phyloP scores from a whole-genome alignment of 2,888 invertebrate genomes.

The Mystacides longicornis region DNA sequence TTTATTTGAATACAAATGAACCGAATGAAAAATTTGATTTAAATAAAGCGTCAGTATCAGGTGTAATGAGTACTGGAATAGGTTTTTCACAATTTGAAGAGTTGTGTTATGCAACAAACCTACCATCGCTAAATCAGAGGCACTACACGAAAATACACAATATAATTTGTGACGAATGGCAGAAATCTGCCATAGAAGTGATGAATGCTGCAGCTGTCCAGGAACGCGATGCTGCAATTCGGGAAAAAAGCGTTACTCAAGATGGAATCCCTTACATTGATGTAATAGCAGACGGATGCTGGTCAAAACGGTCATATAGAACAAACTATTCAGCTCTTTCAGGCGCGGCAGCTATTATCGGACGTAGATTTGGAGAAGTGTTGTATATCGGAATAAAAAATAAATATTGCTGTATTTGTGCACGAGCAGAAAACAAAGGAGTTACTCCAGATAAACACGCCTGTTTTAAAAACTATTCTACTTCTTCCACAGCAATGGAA shows the following conservation, averaged over 20 bases:
- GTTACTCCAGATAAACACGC: conserved; percentile 24
- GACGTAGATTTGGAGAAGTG: conserved; percentile 27
- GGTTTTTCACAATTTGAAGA: conserved; percentile 25
- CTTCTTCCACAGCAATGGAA: conserved; percentile 32
- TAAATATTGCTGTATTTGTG: conserved; percentile 31
- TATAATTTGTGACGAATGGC: conserved; percentile 9
- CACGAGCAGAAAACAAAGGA: conserved; percentile 25
- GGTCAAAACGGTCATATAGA: conserved; percentile 11
- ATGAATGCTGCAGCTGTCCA: conserved; percentile 4
- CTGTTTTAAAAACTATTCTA: conserved; percentile 32
- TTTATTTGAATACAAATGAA: conserved; percentile 2
- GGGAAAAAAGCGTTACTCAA: conserved; percentile 7
- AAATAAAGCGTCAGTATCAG: conserved; percentile 22
- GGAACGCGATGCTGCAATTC: conserved; percentile 6
- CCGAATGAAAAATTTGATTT: conserved; percentile 15
- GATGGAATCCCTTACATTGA: conserved; percentile 8
- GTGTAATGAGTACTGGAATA: conserved; percentile 22
- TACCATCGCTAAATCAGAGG: conserved; percentile 12
- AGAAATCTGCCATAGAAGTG: conserved; percentile 3
- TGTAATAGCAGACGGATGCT: conserved; percentile 14
- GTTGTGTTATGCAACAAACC: conserved; percentile 22
- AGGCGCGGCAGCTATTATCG: conserved; percentile 14
- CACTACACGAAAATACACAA: conserved; percentile 16
- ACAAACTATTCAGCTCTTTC: conserved; percentile 11
- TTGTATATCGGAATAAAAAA: conserved; percentile 30